Conservation (phyloP, 1,140 invertebrate genomes). For the Trigoniulus corallinus region DNA sequence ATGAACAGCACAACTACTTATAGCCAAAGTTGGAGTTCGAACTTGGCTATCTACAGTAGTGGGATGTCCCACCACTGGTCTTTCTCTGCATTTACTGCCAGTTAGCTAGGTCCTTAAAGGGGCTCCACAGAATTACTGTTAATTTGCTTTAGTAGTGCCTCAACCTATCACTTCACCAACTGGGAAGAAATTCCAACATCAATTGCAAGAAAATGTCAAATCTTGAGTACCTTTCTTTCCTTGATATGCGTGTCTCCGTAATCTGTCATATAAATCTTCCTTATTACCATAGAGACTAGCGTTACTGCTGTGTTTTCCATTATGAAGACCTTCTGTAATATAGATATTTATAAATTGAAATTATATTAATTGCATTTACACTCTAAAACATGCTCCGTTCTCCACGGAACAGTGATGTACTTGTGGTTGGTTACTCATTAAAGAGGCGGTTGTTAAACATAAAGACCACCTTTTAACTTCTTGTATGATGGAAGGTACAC, state of each 20-base stretch:
- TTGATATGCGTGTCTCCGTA: conserved; percentile 86
- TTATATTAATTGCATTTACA: neutral
- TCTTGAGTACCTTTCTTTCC: conserved; percentile 71
- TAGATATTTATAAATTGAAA: conserved; percentile 7
- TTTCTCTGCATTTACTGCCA: neutral
- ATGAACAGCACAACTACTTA: too few relatives aligned
- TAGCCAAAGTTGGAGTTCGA: too few relatives aligned
- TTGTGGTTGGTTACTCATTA: neutral
- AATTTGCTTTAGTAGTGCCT: neutral
- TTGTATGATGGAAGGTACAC: too few relatives aligned
- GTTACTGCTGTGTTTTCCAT: conserved; percentile 60
- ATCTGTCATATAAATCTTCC: conserved; percentile 86
- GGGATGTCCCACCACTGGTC: conserved; percentile 1
- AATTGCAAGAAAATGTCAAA: neutral
- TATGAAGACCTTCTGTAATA: conserved; percentile 54
- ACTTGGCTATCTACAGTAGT: too few relatives aligned
- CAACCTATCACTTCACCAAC: too few relatives aligned
- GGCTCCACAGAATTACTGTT: neutral
- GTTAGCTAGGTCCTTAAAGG: too few relatives aligned
- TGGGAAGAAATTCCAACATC: too few relatives aligned
- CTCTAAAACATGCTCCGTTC: neutral
- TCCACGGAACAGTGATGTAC: neutral
- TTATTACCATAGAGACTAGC: conserved; percentile 88
- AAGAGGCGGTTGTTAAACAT: neutral
- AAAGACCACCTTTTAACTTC: too few relatives aligned